A percentile compares a stretch with the other conserved stretches of the same genome.
phyloP scores from a whole-genome alignment of 2,113 vertebrate species.

The Ptychochromis oligacanthus region DNA sequence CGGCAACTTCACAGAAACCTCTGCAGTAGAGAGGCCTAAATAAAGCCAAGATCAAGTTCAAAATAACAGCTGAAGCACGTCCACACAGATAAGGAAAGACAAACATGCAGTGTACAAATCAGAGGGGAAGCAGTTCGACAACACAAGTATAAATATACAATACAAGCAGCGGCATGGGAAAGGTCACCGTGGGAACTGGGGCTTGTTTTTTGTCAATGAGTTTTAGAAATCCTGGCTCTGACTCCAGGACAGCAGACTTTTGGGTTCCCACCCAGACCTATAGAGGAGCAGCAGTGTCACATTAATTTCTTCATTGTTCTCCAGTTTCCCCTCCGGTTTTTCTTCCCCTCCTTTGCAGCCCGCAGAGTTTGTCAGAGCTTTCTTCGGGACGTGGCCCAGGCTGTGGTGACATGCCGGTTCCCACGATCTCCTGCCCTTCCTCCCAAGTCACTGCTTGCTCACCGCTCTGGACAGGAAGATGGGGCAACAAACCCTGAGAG shows the following conservation, averaged over 20 bases:
- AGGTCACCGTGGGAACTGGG: conserved; percentile 73
- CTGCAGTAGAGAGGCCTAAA: conserved; percentile 15
- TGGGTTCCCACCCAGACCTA: conserved; percentile 67
- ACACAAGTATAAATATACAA: conserved; percentile 70
- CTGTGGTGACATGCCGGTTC: conserved; percentile 62
- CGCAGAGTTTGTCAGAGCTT: conserved; percentile 55
- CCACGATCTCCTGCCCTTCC: conserved; percentile 80
- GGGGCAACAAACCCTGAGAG: conserved; percentile 31
- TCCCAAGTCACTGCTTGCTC: conserved; percentile 62
- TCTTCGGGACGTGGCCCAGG: conserved; percentile 42
- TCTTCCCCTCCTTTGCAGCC: conserved; percentile 41
- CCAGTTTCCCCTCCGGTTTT: conserved; percentile 70
- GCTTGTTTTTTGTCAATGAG: conserved; percentile 67
- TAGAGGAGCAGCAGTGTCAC: conserved; percentile 43
- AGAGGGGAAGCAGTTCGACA: conserved; percentile 62
- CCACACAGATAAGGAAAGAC: conserved; percentile 66
- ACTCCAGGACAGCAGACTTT: conserved; percentile 44
- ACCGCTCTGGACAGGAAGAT: conserved; percentile 64
- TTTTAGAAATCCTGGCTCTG: conserved; percentile 42
- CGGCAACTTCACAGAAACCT: background rate
- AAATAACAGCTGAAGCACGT: conserved; percentile 36
- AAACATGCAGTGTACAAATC: conserved; percentile 53
- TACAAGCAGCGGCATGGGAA: conserved; percentile 69
- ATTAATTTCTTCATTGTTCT: conserved; percentile 78
- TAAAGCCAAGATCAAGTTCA: conserved; percentile 48